These are phyloP conservation scores for Lithobates sylvaticus DNA, from an alignment of 2,797 vertebrate genomes.

Conservation along the genomic window DNA sequence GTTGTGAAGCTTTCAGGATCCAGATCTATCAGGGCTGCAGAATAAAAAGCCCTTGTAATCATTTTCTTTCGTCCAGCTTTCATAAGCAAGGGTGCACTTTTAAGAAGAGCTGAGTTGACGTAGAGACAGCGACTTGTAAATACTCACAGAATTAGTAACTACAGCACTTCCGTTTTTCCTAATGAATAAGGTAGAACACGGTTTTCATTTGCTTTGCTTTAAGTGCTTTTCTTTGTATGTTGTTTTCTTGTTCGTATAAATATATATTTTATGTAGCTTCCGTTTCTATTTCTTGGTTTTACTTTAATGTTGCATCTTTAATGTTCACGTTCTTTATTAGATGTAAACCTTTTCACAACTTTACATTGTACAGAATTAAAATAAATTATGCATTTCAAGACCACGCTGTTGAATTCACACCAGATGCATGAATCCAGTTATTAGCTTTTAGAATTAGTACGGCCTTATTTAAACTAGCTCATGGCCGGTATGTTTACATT, in stretches of 20 bases:
- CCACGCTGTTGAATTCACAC: background rate
- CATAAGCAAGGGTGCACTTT: no score
- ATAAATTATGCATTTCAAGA: slow-evolving; percentile 22
- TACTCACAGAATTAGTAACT: background rate
- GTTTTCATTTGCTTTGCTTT: background rate
- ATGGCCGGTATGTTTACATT: no score
- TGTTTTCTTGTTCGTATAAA: background rate
- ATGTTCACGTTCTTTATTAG: background rate
- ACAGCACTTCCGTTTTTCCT: background rate
- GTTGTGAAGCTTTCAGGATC: no score
- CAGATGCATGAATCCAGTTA: no score
- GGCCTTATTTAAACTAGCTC: no score
- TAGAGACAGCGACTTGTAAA: background rate
- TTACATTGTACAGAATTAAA: background rate
- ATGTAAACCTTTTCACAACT: background rate
- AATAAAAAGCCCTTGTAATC: no score
- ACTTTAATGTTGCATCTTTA: background rate
- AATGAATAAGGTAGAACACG: background rate
- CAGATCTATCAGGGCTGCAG: no score
- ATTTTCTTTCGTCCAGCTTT: no score
- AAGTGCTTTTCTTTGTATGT: background rate
- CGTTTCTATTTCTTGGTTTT: background rate
- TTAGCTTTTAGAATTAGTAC: no score
- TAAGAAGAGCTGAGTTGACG: no score
- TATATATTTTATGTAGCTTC: background rate